Conservation (phyloP, 2,113 vertebrate genomes). For the Gracilinanus agilis region DNA sequence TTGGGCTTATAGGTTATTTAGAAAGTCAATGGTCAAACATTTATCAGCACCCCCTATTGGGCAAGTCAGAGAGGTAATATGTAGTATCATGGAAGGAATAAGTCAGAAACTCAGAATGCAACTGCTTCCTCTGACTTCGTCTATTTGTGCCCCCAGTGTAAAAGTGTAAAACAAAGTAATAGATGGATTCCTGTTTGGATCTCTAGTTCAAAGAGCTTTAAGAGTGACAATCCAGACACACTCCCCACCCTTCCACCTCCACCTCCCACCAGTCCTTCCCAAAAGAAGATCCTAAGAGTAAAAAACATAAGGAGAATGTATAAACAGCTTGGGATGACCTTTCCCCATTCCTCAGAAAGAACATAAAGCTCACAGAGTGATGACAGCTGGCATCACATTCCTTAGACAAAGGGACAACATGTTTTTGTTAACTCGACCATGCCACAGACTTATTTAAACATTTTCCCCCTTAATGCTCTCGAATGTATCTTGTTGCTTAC, state of each 20-base stretch:
- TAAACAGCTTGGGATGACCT: background rate
- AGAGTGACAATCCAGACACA: background rate
- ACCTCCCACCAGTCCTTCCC: background rate
- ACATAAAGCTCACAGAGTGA: background rate
- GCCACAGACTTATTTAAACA: constrained; percentile 45
- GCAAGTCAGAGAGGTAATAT: background rate
- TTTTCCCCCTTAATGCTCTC: constrained; percentile 42
- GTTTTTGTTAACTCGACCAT: background rate
- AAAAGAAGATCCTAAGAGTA: background rate
- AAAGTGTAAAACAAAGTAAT: background rate
- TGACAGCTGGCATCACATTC: background rate
- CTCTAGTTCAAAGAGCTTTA: background rate
- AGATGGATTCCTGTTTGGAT: background rate
- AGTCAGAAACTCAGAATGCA: background rate
- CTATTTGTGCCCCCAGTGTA: no score
- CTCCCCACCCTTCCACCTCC: background rate
- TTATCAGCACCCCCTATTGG: background rate
- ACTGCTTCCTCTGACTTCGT: background rate
- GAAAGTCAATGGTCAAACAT: background rate
- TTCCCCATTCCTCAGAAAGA: background rate
- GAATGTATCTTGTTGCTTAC: constrained; percentile 52
- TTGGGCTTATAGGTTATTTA: background rate
- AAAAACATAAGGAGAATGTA: background rate
- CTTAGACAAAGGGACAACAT: background rate
- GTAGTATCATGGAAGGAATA: background rate